Base-by-base conservation (phyloP, 2,888 invertebrate species). In the Pyrrhosoma nymphula region DNA sequence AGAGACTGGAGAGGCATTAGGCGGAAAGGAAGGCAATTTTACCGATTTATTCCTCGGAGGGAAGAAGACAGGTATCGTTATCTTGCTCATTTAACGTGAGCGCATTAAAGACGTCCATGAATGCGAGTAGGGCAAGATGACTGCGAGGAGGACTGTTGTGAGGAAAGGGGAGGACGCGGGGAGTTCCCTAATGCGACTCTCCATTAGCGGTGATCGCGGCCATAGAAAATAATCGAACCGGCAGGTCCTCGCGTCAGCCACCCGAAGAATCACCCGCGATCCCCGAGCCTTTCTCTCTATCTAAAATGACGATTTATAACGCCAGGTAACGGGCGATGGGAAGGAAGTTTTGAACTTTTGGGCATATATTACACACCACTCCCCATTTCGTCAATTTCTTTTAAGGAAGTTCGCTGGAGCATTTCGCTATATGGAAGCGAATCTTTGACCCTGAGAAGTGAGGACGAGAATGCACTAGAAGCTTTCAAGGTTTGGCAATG, bases 211-310 rank as follows among this genome's bases (percentile, higher is more conserved):
- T 35, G 35, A 23, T 23, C 82, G 82, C 82, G 82, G 82, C 35
- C 82, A 82, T 82, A 35, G 82, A 82, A 82, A 82, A 82, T 82
- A 82, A 82, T 82, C 82, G 82, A 82, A 82, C 82, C 16, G 16
- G 12, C 69, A 14, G n/a, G 69, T 6, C 35, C 35, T n/a, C 35
- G 30, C 82, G 18, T 69, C 69, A 69, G 69, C 30, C 35, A 35
- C 35, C 30, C 14, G 82, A 14, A n/a, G 82, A 82, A 35, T 82
- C 82, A 35, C 35, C 30, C 12, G 82, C 82, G 82, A 69, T 69
- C 18, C 82, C 30, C 47, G 47, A 82, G n/a, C 35, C 82, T 35
- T 26, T 82, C 69, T 35, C 82, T n/a, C n/a, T 23, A n/a, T 23
- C n/a, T 69, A n/a, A n/a, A 16, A 35, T 35, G 82, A 35, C 82